Percentiles rank a stretch among this genome's conserved stretches.
These are phyloP conservation scores for Lampropteryx suffumata DNA, from an alignment of 2,888 invertebrate species.

Conservation along the genomic window DNA sequence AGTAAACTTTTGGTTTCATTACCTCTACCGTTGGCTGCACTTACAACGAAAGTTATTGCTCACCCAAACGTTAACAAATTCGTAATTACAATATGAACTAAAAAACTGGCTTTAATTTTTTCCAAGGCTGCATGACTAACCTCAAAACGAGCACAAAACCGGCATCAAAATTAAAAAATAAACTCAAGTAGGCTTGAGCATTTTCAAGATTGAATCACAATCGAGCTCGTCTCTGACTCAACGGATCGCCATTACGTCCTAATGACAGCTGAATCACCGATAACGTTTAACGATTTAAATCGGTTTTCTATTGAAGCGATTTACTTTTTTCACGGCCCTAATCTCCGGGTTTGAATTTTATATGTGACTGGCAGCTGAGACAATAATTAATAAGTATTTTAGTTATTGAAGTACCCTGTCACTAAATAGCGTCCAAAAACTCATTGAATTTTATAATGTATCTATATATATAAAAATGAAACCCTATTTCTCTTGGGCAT, in stretches of 20 bases:
- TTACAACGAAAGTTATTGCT: no score
- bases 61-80: no score
- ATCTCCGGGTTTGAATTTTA: constrained; percentile 30
- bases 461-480: no score
- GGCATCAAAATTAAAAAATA: constrained; percentile 26
- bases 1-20: no score
- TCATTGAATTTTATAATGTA: no score
- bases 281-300: constrained; percentile 38
- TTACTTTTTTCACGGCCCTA: constrained; percentile 32
- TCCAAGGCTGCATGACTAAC: constrained; percentile 11
- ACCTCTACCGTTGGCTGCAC: no score
- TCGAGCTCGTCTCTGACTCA: constrained; percentile 31
- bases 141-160: constrained; percentile 13
- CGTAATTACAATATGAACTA: neutral
- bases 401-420: no score
- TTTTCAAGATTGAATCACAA: constrained; percentile 37
- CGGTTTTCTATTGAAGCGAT: constrained; percentile 37
- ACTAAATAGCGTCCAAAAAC: no score
- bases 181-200: constrained; percentile 26
- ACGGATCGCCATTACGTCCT: constrained; percentile 37
- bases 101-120: neutral
- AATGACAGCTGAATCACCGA: constrained; percentile 42
- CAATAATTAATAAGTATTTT: neutral
- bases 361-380: constrained; percentile 5
- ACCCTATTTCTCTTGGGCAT: no score